These are phyloP conservation scores for Nephrocerus scutellatus DNA, from an alignment of 2,888 invertebrate species.

Conservation along the genomic window DNA sequence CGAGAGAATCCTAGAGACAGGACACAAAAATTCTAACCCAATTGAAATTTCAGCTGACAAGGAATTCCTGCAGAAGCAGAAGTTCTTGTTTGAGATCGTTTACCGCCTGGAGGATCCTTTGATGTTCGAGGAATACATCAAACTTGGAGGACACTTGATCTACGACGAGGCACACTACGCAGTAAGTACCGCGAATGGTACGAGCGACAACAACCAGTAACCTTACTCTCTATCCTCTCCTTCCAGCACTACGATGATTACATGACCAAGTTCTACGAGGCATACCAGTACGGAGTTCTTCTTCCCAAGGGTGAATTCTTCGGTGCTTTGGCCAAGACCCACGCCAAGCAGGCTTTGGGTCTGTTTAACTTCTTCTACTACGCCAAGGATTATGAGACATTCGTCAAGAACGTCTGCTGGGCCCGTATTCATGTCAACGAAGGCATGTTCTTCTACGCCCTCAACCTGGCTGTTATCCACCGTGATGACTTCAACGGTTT, in stretches of 20 bases:
- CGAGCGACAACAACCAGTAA: too few species aligned
- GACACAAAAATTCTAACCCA: too few species aligned
- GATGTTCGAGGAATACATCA: conserved; percentile 7
- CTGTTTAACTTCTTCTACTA: conserved; percentile 61
- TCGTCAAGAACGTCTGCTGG: conserved; percentile 62
- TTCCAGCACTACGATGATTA: conserved; percentile 25
- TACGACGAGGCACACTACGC: conserved; percentile 24
- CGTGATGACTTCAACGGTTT: conserved; percentile 60
- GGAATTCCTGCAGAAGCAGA: conserved; percentile 14
- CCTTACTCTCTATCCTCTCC: too few species aligned
- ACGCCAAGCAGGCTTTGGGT: conserved; percentile 52
- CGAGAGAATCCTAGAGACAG: not conserved
- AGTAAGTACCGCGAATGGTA: conserved; percentile 29
- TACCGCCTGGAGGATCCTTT: conserved; percentile 6
- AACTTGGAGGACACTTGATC: conserved; percentile 6
- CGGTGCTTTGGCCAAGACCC: conserved; percentile 45
- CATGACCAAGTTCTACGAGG: conserved; percentile 32
- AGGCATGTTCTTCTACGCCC: conserved; percentile 65
- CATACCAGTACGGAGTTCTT: conserved; percentile 41
- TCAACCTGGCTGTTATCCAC: conserved; percentile 62
- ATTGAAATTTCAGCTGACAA: conserved; percentile 19
- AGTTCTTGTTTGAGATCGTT: conserved; percentile 15
- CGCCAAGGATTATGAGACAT: conserved; percentile 64
- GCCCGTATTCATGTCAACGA: conserved; percentile 63
- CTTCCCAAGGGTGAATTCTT: conserved; percentile 54